Base-by-base conservation (phyloP, 1,140 invertebrate species). In the Hormaphis cornu region DNA sequence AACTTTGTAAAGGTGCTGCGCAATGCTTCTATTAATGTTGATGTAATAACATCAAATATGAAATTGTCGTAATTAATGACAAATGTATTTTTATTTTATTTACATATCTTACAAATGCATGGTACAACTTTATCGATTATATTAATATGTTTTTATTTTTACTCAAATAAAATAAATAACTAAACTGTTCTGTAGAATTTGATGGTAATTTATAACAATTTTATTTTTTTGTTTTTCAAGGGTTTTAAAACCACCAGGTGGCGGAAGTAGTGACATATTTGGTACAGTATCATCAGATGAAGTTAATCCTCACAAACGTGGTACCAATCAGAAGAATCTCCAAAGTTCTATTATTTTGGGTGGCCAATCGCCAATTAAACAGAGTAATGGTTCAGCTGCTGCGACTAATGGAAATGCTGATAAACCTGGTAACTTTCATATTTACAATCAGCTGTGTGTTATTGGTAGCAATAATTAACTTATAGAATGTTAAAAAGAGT, bases 221-320 rank as follows among this genome's bases (percentile, higher is more conserved):
- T 24, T n/a, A 4, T 50, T 35, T 71, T 66, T 70, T 71, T 72
- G 54, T 26, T 61, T 72, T 71, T 24, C 73, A 72, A 86, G 85
- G 76, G 84, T 86, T 24, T 74, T 85, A 73, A 84, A 84, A 75
- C 85, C 85, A n/a, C 85, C 85, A 53, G 85, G 85, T 59, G 85
- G 85, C 71, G 84, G 82, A 7, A 82, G 80, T 73, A 84, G 83
- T 74, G 83, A 85, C 75, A 85, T 85, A 71, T 86, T 86, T 75
- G 83, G 82, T 22, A 72, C 69, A 1, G 28, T 56, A 14, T 71
- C 70, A 9, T 71, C 22, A 16, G 72, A 63, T 33, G 61, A 66
- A 50, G 61, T 66, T 22, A 66, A 66, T 48, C 61, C 61, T 4
- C 61, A 66, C 35, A 66, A 50, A n/a, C 61, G 61, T 33, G 61